A percentile compares a stretch with the other conserved stretches of the same genome.
Evolutionary conservation across 2,797 vertebrate species (phyloP).

Genomic region (Anableps anableps): DNA sequence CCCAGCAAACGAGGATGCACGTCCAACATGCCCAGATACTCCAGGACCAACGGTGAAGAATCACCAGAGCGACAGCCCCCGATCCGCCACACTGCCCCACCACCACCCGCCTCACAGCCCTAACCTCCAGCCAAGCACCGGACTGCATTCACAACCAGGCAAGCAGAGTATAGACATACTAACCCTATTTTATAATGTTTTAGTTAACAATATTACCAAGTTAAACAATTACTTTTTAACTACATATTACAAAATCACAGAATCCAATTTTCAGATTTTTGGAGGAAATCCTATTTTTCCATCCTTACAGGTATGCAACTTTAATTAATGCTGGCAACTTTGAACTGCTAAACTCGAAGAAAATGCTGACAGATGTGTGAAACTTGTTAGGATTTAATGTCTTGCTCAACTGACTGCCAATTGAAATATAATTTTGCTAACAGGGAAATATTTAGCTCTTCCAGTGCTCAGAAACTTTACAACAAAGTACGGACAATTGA

Average conservation of each 20-base stretch:
- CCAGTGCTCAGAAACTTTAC: not conserved
- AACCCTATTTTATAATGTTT: too few relatives aligned
- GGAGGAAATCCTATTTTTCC: not conserved
- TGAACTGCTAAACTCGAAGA: not conserved
- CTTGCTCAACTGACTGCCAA: not conserved
- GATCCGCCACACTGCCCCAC: too few relatives aligned
- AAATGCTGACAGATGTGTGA: not conserved
- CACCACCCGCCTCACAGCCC: too few relatives aligned
- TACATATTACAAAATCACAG: not conserved
- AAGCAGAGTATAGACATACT: too few relatives aligned
- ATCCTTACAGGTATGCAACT: not conserved
- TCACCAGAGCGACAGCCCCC: too few relatives aligned
- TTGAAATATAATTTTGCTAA: not conserved
- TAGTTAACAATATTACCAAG: not conserved
- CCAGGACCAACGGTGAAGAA: too few relatives aligned
- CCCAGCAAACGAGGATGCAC: too few relatives aligned
- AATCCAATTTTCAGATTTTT: not conserved
- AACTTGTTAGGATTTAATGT: not conserved
- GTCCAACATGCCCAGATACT: too few relatives aligned
- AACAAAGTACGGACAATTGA: conserved; percentile 21
- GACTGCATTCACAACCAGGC: too few relatives aligned
- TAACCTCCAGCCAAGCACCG: too few relatives aligned
- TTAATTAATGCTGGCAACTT: not conserved
- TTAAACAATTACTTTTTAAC: not conserved
- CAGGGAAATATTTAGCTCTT: not conserved